A percentile compares a stretch with the other conserved stretches of the same genome.
These are phyloP conservation scores for Cydia amplana DNA, from an alignment of 1,140 invertebrate species.

Conservation along the genomic window DNA sequence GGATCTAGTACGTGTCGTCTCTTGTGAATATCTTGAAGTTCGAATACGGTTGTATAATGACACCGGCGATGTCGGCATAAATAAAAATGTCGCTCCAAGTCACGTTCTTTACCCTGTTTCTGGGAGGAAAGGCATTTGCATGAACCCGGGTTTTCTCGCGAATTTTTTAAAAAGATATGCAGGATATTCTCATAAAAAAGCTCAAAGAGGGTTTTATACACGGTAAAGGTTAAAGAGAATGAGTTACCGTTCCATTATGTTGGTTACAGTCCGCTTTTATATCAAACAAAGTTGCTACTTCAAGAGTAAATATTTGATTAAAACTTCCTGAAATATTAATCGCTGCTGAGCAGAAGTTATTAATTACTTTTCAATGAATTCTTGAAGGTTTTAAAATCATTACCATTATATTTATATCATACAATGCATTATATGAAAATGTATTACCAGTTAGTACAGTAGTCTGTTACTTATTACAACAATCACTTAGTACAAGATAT, in stretches of 20 bases:
- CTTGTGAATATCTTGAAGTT: no score
- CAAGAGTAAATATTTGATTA: neutral
- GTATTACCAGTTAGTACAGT: no score
- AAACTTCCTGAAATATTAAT: neutral
- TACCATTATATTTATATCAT: no score
- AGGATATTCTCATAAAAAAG: neutral
- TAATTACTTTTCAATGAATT: neutral
- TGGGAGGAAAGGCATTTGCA: constrained; percentile 4
- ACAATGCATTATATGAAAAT: no score
- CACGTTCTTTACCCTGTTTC: constrained; percentile 5
- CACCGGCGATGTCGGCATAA: neutral
- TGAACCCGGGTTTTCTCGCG: constrained; percentile 2
- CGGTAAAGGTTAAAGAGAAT: neutral
- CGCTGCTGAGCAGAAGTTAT: neutral
- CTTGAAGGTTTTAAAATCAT: no score
- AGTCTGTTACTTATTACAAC: neutral
- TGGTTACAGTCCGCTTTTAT: neutral
- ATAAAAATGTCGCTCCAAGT: neutral
- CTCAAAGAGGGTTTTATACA: neutral
- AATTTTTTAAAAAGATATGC: neutral
- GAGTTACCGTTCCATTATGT: neutral
- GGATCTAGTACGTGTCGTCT: no score
- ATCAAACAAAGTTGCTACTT: neutral
- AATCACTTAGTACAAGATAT: neutral
- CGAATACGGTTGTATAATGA: no score